Conservation (phyloP, 2,113 vertebrate species). For the Corynorhinus townsendii region DNA sequence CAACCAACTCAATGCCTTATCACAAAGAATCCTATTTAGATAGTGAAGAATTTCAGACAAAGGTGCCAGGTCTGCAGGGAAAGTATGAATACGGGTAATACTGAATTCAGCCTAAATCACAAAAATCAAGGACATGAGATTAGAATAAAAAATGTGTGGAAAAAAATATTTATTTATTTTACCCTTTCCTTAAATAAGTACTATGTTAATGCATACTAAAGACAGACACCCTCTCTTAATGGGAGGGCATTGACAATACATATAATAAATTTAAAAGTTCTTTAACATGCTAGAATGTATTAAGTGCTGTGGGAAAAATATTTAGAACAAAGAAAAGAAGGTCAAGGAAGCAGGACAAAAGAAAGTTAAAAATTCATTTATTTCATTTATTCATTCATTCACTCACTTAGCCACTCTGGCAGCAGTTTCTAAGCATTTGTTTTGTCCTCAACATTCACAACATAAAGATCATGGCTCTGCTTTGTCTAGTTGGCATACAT, state of each 20-base stretch:
- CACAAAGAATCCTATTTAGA: neutral
- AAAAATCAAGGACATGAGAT: neutral
- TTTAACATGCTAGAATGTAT: neutral
- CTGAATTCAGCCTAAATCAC: neutral
- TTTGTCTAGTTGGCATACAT: neutral
- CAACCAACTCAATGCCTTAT: conserved; percentile 5
- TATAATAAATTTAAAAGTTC: neutral
- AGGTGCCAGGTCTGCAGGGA: neutral
- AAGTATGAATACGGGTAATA: neutral
- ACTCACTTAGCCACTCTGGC: neutral
- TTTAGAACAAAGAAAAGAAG: neutral
- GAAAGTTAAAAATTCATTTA: neutral
- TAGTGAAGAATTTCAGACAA: neutral
- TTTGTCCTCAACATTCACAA: neutral
- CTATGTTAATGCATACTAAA: neutral
- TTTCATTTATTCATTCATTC: neutral
- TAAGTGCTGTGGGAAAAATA: neutral
- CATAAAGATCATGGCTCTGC: neutral
- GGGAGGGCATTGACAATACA: neutral
- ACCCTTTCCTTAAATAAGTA: neutral
- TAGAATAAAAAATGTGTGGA: neutral
- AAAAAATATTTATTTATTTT: neutral
- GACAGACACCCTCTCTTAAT: neutral
- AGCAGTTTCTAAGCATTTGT: neutral
- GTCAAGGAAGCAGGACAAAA: conserved; percentile 15